These are phyloP conservation scores for Glareola pratincola DNA, from an alignment of 2,113 vertebrate genomes.

Conservation along the genomic window DNA sequence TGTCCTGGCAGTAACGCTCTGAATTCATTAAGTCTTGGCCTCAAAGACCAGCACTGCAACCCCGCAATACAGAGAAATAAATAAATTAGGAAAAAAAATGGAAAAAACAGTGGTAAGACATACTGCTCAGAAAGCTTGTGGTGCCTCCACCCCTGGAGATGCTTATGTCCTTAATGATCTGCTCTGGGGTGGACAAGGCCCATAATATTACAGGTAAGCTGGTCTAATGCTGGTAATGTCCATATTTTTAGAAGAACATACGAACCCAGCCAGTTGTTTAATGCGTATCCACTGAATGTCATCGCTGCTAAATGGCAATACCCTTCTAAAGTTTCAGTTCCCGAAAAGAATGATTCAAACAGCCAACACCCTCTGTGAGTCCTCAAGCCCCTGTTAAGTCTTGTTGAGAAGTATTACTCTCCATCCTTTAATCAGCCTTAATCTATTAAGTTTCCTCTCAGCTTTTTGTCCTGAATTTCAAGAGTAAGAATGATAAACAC, in stretches of 20 bases:
- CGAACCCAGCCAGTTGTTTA: not conserved
- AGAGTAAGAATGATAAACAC: not conserved
- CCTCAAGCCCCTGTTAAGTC: fast-evolving
- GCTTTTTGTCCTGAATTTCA: not conserved
- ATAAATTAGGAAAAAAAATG: fast-evolving
- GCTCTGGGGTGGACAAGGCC: fast-evolving
- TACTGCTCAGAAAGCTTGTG: not conserved
- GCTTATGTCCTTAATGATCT: fast-evolving
- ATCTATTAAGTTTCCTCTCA: not conserved
- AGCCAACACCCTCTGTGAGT: not conserved
- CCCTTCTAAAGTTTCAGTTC: not conserved
- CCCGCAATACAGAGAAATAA: not conserved
- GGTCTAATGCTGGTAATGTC: not conserved
- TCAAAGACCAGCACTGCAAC: too few relatives aligned
- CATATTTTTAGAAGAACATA: not conserved
- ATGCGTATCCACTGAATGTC: not conserved
- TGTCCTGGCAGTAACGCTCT: fast-evolving
- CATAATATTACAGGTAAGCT: not conserved
- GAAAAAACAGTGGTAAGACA: fast-evolving
- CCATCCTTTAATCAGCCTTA: not conserved
- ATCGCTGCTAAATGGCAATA: not conserved
- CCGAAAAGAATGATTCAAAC: fast-evolving
- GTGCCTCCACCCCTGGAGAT: not conserved
- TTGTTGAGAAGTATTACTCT: not conserved
- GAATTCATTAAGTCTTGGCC: fast-evolving